phyloP scores from a whole-genome alignment of 2,113 vertebrate genomes.

The Anhinga rufa region DNA sequence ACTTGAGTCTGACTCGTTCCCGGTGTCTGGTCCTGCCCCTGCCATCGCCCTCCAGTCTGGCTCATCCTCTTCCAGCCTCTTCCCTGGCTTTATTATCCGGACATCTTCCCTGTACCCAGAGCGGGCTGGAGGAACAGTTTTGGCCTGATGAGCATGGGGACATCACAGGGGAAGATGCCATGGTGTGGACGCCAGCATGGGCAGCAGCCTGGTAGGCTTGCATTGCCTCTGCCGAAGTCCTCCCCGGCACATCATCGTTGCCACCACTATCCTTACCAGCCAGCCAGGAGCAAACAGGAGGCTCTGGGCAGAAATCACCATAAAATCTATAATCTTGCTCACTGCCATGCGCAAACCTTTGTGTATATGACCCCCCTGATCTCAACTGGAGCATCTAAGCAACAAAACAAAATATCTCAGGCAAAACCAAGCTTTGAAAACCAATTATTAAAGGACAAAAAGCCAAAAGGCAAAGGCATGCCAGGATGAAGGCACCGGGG shows the following conservation, averaged over 20 bases:
- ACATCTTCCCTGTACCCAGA: not conserved
- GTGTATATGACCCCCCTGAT: not conserved
- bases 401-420: not conserved
- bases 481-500: not conserved
- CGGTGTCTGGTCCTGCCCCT: not conserved
- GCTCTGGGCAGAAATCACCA: not conserved
- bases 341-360: accelerated
- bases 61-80: not conserved
- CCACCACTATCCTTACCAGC: not conserved
- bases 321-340: not conserved
- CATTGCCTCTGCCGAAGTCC: not conserved
- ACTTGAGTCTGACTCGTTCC: not conserved
- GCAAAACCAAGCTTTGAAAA: not conserved
- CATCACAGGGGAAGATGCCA: not conserved
- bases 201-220: not conserved
- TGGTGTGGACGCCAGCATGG: not conserved
- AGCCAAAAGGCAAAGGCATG: not conserved
- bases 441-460: not conserved
- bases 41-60: not conserved
- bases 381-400: not conserved
- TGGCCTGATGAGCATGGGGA: not conserved
- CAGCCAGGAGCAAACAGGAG: not conserved
- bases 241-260: not conserved
- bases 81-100: not conserved
- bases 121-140: not conserved